Conservation (phyloP, 2,888 invertebrate species). For the Calliphora vomitoria region DNA sequence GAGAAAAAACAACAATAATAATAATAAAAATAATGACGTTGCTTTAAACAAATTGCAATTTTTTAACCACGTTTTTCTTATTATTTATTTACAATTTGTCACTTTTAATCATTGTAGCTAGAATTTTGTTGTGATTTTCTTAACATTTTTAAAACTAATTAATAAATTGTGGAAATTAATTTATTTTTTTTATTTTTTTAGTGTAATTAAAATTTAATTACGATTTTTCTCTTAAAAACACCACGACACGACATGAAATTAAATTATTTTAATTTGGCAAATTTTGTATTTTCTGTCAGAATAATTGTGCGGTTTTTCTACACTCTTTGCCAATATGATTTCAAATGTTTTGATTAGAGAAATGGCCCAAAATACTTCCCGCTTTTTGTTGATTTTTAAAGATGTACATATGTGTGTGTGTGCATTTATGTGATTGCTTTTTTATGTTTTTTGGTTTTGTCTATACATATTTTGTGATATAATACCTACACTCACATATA, state of each 20-base stretch:
- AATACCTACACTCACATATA: no score
- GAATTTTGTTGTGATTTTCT: not conserved
- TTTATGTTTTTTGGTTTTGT: no score
- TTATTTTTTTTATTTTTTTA: not conserved
- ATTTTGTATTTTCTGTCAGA: not conserved
- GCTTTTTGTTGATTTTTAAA: not conserved
- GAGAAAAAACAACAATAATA: constrained; percentile 3
- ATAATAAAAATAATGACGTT: constrained; percentile 13
- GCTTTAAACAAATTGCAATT: constrained; percentile 17
- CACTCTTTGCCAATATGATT: constrained; percentile 16
- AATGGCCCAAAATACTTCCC: constrained; percentile 8
- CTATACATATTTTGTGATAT: no score
- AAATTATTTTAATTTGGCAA: not conserved
- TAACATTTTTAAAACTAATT: not conserved
- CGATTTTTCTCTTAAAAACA: constrained; percentile 5
- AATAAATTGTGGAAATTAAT: not conserved
- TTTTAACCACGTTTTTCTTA: constrained; percentile 25
- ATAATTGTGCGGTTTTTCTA: not conserved
- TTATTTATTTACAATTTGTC: constrained; percentile 32
- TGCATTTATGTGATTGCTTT: not conserved
- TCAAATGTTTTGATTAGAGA: constrained; percentile 22
- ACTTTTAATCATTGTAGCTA: constrained; percentile 4
- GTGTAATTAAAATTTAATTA: constrained; percentile 5
- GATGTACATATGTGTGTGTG: not conserved
- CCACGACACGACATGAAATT: not conserved